phyloP scores from a whole-genome alignment of 2,113 vertebrate genomes.

The Lamprologus sp. region DNA sequence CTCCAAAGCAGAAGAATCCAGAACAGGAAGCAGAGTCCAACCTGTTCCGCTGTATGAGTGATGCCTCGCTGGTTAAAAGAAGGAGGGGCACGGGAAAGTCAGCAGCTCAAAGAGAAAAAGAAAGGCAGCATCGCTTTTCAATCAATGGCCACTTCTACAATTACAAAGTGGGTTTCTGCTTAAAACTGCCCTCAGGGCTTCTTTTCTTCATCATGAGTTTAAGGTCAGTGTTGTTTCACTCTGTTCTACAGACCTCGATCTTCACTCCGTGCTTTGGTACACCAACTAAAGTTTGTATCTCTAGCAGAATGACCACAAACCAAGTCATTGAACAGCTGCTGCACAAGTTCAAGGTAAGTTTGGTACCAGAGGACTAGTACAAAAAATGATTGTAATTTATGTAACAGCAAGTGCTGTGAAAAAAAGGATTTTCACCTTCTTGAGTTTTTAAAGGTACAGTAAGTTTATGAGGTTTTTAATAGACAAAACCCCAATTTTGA shows the following conservation, averaged over 20 bases:
- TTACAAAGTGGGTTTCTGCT: slow-evolving; percentile 72
- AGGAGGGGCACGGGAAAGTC: slow-evolving; percentile 61
- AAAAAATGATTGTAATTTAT: neutral
- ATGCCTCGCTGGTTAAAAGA: slow-evolving; percentile 69
- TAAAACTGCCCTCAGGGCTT: neutral
- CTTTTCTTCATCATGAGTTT: neutral
- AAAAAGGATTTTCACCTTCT: neutral
- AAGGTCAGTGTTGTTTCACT: neutral
- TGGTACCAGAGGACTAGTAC: neutral
- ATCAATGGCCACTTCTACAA: slow-evolving; percentile 95
- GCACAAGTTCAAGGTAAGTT: slow-evolving; percentile 86
- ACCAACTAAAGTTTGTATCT: slow-evolving; percentile 83
- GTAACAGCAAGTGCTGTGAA: neutral
- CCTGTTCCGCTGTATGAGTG: slow-evolving; percentile 77
- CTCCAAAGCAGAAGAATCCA: slow-evolving; percentile 26
- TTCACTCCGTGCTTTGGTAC: slow-evolving; percentile 85
- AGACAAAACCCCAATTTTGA: neutral
- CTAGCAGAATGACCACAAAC: slow-evolving; percentile 81
- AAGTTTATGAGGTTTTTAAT: neutral
- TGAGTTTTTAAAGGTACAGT: neutral
- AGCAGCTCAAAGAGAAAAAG: slow-evolving; percentile 51
- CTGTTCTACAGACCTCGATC: slow-evolving; percentile 78
- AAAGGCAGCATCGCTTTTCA: slow-evolving; percentile 78
- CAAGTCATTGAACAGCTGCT: slow-evolving; percentile 85
- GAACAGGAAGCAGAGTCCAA: slow-evolving; percentile 64